phyloP scores from a whole-genome alignment of 2,113 vertebrate species.

The Sialia sialis region DNA sequence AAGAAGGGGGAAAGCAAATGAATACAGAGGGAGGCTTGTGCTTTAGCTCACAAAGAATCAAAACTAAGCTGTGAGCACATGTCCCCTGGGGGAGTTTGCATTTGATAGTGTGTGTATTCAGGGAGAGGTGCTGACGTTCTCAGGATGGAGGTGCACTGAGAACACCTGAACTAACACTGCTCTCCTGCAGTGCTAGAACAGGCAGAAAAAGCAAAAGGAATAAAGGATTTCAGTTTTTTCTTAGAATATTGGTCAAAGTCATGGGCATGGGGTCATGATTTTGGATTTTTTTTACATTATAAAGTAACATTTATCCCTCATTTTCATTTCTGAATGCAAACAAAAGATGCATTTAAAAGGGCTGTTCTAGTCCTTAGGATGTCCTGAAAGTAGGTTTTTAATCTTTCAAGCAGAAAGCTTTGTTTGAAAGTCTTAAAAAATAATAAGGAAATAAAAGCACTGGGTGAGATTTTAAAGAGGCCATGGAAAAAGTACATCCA shows the following conservation, averaged over 20 bases:
- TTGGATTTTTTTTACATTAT: not conserved
- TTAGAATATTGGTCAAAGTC: not conserved
- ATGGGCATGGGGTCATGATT: not conserved
- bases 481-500: not conserved
- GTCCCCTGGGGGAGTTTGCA: not conserved
- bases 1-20: not conserved
- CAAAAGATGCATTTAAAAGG: not conserved
- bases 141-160: not conserved
- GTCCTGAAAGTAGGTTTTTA: not conserved
- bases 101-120: not conserved
- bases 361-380: not conserved
- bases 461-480: not conserved
- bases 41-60: constrained; percentile 28
- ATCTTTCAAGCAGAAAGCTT: not conserved
- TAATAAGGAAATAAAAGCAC: not conserved
- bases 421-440: not conserved
- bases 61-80: not conserved
- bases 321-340: not conserved
- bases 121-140: not conserved
- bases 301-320: not conserved
- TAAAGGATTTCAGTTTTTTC: not conserved
- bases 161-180: constrained; percentile 21
- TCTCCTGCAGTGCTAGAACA: not conserved
- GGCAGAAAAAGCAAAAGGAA: constrained; percentile 1
- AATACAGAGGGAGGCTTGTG: not conserved